Conservation (phyloP, 2,113 vertebrate genomes). For the Centropristis striata region DNA sequence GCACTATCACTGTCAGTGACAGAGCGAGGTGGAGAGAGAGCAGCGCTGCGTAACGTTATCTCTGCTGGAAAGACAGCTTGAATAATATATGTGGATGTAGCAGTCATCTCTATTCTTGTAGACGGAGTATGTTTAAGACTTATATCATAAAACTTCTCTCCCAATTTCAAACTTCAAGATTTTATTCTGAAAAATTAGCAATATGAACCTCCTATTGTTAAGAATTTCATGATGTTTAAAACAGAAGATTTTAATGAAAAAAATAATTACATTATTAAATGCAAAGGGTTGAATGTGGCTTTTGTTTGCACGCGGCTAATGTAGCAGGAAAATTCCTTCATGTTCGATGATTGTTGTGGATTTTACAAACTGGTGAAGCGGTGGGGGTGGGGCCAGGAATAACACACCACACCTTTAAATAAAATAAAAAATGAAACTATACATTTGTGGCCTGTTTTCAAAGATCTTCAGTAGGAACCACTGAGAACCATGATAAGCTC, state of each 20-base stretch:
- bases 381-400: too few species aligned
- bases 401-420: too few species aligned
- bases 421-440: not conserved
- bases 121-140: not conserved
- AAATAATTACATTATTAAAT: too few species aligned
- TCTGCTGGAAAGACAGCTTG: not conserved
- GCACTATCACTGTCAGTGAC: too few species aligned
- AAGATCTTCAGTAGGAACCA: not conserved
- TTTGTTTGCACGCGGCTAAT: too few species aligned
- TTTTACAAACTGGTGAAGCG: too few species aligned
- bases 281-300: too few species aligned
- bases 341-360: too few species aligned
- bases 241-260: too few species aligned
- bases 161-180: not conserved
- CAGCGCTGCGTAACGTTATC: not conserved
- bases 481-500: slow-evolving; percentile 6
- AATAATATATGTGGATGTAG: not conserved
- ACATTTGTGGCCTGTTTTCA: slow-evolving; percentile 1
- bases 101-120: not conserved
- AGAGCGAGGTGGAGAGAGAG: not conserved
- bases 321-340: too few species aligned
- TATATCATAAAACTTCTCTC: not conserved
- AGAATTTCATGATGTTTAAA: not conserved
- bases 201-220: not conserved
- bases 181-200: not conserved